Conservation (phyloP, 2,113 vertebrate species). For the Ondatra zibethicus region DNA sequence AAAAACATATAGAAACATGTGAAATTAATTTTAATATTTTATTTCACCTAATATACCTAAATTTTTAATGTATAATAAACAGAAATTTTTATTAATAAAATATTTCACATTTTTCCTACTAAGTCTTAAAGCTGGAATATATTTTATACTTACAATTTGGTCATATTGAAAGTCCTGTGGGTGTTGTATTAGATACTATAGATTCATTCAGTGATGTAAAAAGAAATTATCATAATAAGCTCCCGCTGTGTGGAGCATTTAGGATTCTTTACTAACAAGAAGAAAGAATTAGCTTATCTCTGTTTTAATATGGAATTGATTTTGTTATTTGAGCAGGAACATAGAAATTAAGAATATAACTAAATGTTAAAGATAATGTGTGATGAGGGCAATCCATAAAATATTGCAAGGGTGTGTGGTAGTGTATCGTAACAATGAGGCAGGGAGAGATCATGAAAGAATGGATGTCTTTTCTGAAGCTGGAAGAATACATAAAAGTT, state of each 20-base stretch:
- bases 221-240: neutral
- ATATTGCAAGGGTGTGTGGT: neutral
- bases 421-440: neutral
- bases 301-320: neutral
- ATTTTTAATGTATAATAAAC: conserved; percentile 26
- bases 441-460: neutral
- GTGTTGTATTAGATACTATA: neutral
- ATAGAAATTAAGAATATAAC: conserved; percentile 27
- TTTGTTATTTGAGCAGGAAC: conserved; percentile 36
- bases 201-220: neutral
- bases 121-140: conserved; percentile 27
- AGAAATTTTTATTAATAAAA: conserved; percentile 9
- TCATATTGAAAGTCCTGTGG: neutral
- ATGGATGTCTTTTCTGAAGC: neutral
- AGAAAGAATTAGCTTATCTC: neutral
- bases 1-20: neutral
- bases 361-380: conserved; percentile 4
- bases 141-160: neutral
- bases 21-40: conserved; percentile 55
- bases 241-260: neutral
- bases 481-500: neutral
- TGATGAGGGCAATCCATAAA: neutral
- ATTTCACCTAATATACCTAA: conserved; percentile 28
- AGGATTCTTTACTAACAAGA: neutral
- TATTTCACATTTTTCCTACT: neutral